Evolutionary conservation across 2,113 vertebrate species (phyloP), one percentile per base, ranked within the genome.

Genomic region (Cheirogaleus medius): DNA sequence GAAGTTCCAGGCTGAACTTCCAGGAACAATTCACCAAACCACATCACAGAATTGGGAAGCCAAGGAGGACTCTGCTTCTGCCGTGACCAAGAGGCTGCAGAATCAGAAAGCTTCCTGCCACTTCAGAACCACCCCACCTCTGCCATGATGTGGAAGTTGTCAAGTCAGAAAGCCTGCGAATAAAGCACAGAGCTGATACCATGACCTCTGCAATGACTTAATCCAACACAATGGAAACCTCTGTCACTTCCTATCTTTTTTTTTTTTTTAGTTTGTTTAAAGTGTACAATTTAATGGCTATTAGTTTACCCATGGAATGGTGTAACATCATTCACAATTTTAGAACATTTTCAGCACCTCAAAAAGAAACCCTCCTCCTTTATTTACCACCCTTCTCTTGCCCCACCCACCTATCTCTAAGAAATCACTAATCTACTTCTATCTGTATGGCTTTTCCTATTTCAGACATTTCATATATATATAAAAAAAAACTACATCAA

Each of bases 41-140:
- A 39, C 17, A 66, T 5, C 39, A 71, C 5, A 66, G 21, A 63
- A 32, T 0, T 9, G 5, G 6, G 23, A 32, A 8, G 23, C 14
- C 5, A 49, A 39, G 18, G n/a, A 49, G 52, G 56, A 42, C 1
- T 3, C 11, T 10, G 14, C 20, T 23, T 37, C 25, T 82, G 52
- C 6, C 12, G 29, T 20, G 44, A 21, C 1, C 32, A 78, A 17
- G n/a, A 78, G 2, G 42, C n/a, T 25, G 8, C 13, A 60, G 29
- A 52, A 71, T 29, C 58, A 76, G 32, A 66, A 69, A 64, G 32
- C 25, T n/a, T 18, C 15, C 29, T 18, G 2, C 6, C 20, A 27
- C 18, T 71, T 23, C 42, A 84, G 63, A 74, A 29, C 9, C 23
- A 87, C 15, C 23, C 13, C 25, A 69, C 3, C 12, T 74, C 21